Conservation (phyloP, 2,797 vertebrate species). For the Onychomys arenicola region DNA sequence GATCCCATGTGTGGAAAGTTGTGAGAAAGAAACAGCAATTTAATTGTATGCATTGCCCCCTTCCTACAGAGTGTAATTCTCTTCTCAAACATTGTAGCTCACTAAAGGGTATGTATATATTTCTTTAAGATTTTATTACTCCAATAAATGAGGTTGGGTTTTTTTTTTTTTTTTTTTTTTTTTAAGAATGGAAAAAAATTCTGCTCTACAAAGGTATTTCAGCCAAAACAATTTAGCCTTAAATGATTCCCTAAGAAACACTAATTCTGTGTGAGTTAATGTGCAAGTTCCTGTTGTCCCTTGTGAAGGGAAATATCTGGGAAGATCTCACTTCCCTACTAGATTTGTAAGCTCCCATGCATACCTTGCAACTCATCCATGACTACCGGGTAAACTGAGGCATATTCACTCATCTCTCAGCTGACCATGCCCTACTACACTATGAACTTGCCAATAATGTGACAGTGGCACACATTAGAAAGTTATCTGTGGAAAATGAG, state of each 20-base stretch:
- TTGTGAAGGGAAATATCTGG: conserved; percentile 73
- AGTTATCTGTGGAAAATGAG: conserved; percentile 63
- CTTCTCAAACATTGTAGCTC: conserved; percentile 50
- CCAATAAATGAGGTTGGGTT: conserved; percentile 79
- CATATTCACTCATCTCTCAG: conserved; percentile 70
- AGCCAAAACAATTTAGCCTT: conserved; percentile 83
- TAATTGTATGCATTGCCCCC: conserved; percentile 71
- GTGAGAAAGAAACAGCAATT: conserved; percentile 86
- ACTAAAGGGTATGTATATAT: conserved; percentile 58
- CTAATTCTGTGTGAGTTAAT: conserved; percentile 80
- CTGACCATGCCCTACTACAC: conserved; percentile 70
- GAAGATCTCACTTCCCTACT: neutral
- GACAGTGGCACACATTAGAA: conserved; percentile 76
- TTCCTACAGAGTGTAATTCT: conserved; percentile 75
- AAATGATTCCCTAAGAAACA: conserved; percentile 81
- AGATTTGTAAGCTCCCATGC: neutral
- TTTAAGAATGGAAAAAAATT: conserved; percentile 63
- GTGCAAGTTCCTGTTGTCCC: conserved; percentile 78
- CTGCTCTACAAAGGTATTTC: conserved; percentile 79
- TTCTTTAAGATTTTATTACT: conserved; percentile 83
- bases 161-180: conserved; percentile 78
- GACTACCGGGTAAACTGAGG: conserved; percentile 66
- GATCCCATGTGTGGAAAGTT: neutral
- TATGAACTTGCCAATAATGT: conserved; percentile 69
- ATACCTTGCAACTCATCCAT: neutral